phyloP scores from a whole-genome alignment of 35 echinoderm and acorn worm genomes.

The Apostichopus japonicus region DNA sequence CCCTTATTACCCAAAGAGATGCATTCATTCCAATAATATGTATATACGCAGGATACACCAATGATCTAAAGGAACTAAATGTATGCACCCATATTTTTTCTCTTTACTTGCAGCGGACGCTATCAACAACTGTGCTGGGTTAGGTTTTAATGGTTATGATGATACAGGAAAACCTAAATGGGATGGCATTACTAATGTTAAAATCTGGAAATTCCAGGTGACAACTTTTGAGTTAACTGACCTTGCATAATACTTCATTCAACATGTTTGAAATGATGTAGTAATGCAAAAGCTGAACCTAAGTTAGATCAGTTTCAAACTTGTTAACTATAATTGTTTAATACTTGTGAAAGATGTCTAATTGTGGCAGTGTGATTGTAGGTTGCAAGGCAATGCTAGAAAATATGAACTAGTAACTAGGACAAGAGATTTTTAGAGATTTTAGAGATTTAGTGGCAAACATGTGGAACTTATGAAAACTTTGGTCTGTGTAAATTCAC shows the following conservation, averaged over 20 bases:
- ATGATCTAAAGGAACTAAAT: too few species aligned
- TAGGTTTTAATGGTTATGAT: conserved; percentile 97
- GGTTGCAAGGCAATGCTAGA: background rate
- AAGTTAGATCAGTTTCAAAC: background rate
- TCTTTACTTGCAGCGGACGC: conserved; percentile 81
- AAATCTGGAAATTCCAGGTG: conserved; percentile 82
- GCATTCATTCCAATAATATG: too few species aligned
- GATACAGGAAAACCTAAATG: conserved; percentile 84
- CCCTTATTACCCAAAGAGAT: too few species aligned
- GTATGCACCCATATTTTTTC: too few species aligned
- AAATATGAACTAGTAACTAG: too few species aligned
- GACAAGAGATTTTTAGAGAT: too few species aligned
- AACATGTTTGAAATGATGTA: background rate
- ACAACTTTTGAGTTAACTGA: background rate
- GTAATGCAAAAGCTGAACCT: background rate
- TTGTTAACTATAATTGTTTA: background rate
- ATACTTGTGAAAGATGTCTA: background rate
- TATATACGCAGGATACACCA: too few species aligned
- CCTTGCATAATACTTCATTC: background rate
- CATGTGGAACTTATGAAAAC: too few species aligned
- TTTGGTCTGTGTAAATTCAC: too few species aligned
- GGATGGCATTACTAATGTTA: conserved; percentile 83
- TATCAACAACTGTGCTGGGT: conserved; percentile 84
- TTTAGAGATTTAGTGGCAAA: too few species aligned
- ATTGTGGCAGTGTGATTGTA: too few species aligned